phyloP scores from a whole-genome alignment of 2,888 invertebrate genomes.

The Microplitis deprimator region DNA sequence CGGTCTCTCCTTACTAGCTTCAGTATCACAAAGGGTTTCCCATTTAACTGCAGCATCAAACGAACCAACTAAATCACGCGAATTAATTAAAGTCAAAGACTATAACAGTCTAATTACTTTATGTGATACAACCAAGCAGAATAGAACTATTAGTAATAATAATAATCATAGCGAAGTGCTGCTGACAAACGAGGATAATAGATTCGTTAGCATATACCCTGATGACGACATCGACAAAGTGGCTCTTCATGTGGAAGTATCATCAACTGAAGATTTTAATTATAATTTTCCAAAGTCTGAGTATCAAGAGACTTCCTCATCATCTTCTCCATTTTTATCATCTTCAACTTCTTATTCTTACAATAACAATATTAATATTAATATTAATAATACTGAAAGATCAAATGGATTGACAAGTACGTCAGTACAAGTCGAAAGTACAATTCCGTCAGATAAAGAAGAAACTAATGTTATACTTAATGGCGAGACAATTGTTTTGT shows the following conservation, averaged over 20 bases:
- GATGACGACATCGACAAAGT: conserved; percentile 62
- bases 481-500: conserved; percentile 66
- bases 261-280: conserved; percentile 55
- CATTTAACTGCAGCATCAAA: conserved; percentile 48
- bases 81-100: conserved; percentile 64
- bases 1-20: conserved; percentile 65
- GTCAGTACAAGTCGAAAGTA: conserved; percentile 47
- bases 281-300: conserved; percentile 44
- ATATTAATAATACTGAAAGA: conserved; percentile 4
- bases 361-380: background rate
- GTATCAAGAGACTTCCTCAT: conserved; percentile 12
- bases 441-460: conserved; percentile 55
- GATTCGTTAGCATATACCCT: conserved; percentile 59
- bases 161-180: conserved; percentile 41
- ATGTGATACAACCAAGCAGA: background rate
- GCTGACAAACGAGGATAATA: conserved; percentile 48
- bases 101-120: conserved; percentile 43
- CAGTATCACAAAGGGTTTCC: conserved; percentile 62
- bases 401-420: conserved; percentile 21
- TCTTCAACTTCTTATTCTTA: background rate
- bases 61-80: conserved; percentile 40
- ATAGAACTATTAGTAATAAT: conserved; percentile 35
- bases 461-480: conserved; percentile 65
- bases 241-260: conserved; percentile 60
- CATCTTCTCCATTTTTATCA: background rate